Evolutionary conservation across 2,888 invertebrate species (phyloP).

Genomic region (Macropis europaea): DNA sequence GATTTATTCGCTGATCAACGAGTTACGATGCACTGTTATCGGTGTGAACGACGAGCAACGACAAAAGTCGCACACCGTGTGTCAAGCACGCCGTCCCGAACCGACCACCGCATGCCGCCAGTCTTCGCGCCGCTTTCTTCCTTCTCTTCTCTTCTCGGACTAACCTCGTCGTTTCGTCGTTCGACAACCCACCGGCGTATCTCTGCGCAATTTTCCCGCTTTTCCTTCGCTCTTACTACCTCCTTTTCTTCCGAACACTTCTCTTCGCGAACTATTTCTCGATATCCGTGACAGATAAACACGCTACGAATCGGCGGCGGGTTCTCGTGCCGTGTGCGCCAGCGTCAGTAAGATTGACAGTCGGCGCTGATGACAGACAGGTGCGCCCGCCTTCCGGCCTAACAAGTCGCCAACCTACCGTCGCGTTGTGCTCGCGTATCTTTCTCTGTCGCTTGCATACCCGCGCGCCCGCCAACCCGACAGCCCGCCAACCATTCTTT

Average conservation of each 20-base stretch:
- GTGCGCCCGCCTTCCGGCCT: slow-evolving; percentile 65
- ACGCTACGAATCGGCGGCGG: slow-evolving; percentile 55
- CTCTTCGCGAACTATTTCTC: slow-evolving; percentile 1
- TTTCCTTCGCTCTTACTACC: slow-evolving; percentile 15
- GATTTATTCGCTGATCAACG: slow-evolving; percentile 23
- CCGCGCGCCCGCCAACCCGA: slow-evolving; percentile 10
- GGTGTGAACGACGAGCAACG: neutral
- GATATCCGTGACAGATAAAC: slow-evolving; percentile 58
- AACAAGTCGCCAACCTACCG: slow-evolving; percentile 50
- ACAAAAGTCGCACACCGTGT: slow-evolving; percentile 14
- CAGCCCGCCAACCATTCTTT: neutral
- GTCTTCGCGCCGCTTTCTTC: slow-evolving; percentile 17
- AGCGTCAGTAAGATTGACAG: slow-evolving; percentile 72
- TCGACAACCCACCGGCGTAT: slow-evolving; percentile 46
- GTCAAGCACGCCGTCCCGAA: slow-evolving; percentile 19
- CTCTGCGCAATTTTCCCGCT: slow-evolving; percentile 13
- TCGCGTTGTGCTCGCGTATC: slow-evolving; percentile 43
- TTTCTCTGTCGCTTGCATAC: slow-evolving; percentile 22
- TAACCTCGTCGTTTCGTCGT: slow-evolving; percentile 23
- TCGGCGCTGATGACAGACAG: slow-evolving; percentile 71
- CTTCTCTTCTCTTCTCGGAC: slow-evolving; percentile 33
- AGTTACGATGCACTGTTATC: neutral
- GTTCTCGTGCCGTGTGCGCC: slow-evolving; percentile 59
- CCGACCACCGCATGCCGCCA: slow-evolving; percentile 20
- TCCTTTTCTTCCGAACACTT: too few relatives aligned